Base-by-base conservation (phyloP, 1,140 invertebrate genomes). In the Caenorhabditis latens region DNA sequence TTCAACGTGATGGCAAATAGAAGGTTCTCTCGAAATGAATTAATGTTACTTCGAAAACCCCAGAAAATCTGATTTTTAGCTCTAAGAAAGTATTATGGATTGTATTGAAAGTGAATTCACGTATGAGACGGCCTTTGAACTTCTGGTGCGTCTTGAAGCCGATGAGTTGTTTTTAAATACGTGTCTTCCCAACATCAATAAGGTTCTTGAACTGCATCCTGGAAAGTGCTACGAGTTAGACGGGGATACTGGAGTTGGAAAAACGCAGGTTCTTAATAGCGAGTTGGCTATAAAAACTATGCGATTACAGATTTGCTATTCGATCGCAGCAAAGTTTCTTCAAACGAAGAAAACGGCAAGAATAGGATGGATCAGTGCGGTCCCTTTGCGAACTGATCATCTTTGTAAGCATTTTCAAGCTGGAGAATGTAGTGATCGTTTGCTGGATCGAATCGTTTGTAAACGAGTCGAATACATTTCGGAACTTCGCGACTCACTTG, bases 181-280 rank as follows among this genome's bases (percentile, higher is more conserved):
- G 2, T 50, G 46, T 46, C 46, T 79, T 13, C 46, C 71, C 8
- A n/a, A 8, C 14, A 46, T 79, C 5, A 50, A 79, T 32, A 2
- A 42, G 13, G 46, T 79, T 11, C 43, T 79, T 11, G 57, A 63
- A 42, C 42, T 75, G 7, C 53, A 43, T 48, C 58, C 55, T 0
- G 86, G 86, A 82, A 75, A 83, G 42, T 53, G 75, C 13, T 84
- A 83, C 21, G 86, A 86, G 55, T 40, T 86, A 16, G 79, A 79
- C 61, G 86, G 86, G 2, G 86, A 83, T n/a, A 13, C 57, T 19
- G 86, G 65, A 16, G 55, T 42, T 19, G 86, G 86, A 32, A 86
- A 86, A 83, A 86, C 86, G 42, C 86, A 86, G 86, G 86, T 86
- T 21, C 58, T 55, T 19, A 46, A 6, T 65, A 19, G 2, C 24